A percentile compares a stretch with the other conserved stretches of the same genome.
phyloP scores from a whole-genome alignment of 2,888 invertebrate species.

The Acleris literana region DNA sequence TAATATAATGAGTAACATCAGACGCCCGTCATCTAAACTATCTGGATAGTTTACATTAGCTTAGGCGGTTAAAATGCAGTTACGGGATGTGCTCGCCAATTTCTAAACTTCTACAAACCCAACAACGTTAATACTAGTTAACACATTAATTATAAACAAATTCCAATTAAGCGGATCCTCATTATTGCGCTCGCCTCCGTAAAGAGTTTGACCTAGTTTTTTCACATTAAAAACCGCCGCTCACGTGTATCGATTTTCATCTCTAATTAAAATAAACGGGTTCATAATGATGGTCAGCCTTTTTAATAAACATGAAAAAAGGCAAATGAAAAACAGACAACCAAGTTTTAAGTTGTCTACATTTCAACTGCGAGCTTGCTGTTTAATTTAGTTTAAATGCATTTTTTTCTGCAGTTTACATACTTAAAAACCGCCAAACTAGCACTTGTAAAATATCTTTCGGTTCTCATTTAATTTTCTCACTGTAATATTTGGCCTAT shows the following conservation, averaged over 20 bases:
- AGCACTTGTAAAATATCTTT: too few relatives aligned
- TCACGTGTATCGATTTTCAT: constrained; percentile 29
- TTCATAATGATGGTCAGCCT: not conserved
- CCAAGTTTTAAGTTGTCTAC: too few relatives aligned
- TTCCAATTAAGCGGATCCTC: constrained; percentile 21
- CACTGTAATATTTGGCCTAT: too few relatives aligned
- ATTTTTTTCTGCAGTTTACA: too few relatives aligned
- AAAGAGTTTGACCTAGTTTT: constrained; percentile 23
- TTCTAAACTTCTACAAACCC: constrained; percentile 1
- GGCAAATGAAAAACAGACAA: not conserved
- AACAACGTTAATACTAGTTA: constrained; percentile 3
- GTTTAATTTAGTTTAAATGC: too few relatives aligned
- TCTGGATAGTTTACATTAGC: not conserved
- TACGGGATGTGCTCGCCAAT: not conserved
- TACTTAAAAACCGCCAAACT: too few relatives aligned
- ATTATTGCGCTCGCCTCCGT: constrained; percentile 12
- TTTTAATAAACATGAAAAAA: not conserved
- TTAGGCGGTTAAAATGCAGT: not conserved
- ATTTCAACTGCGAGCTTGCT: too few relatives aligned
- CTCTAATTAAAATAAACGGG: constrained; percentile 14
- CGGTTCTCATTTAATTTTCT: too few relatives aligned
- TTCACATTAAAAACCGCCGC: constrained; percentile 11
- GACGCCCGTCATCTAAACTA: not conserved
- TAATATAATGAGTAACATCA: not conserved
- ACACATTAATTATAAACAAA: constrained; percentile 22